A percentile compares a stretch with the other conserved stretches of the same genome.
Evolutionary conservation across 30 jellyfish, hydroid and myxozoan species (phyloP).

Genomic region (Turritopsis dohrnii): DNA sequence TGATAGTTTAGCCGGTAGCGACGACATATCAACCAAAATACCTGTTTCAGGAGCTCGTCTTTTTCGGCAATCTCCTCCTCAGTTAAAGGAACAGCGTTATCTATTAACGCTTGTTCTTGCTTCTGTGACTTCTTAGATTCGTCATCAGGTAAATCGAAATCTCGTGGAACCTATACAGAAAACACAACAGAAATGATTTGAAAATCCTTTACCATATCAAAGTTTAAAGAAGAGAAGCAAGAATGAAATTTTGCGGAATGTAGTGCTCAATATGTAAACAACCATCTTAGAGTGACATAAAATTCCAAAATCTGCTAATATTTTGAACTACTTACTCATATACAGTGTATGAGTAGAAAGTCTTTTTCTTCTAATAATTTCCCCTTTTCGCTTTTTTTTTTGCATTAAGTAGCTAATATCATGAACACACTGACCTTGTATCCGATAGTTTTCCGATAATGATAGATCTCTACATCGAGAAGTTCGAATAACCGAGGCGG

Average conservation of each 20-base stretch:
- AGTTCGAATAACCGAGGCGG: constrained; percentile 97
- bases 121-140: constrained; percentile 74
- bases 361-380: no score
- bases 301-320: not conserved
- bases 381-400: no score
- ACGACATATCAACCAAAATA: not conserved
- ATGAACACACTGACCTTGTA: constrained; percentile 78
- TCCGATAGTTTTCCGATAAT: constrained; percentile 80
- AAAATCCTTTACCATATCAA: not conserved
- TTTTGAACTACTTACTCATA: not conserved
- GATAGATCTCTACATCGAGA: constrained; percentile 79
- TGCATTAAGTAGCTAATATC: no score
- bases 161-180: constrained; percentile 76
- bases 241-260: no score
- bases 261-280: no score
- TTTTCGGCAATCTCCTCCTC: constrained; percentile 92
- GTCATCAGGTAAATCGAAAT: constrained; percentile 75
- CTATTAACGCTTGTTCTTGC: constrained; percentile 89
- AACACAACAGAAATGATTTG: not conserved
- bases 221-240: no score
- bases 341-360: no score
- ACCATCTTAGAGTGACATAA: no score
- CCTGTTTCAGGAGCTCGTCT: constrained; percentile 90
- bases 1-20: no score
- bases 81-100: constrained; percentile 88